A percentile compares a stretch with the other conserved stretches of the same genome.
These are phyloP conservation scores for Heliconius ismenius DNA, from an alignment of 2,888 invertebrate species.

Conservation along the genomic window DNA sequence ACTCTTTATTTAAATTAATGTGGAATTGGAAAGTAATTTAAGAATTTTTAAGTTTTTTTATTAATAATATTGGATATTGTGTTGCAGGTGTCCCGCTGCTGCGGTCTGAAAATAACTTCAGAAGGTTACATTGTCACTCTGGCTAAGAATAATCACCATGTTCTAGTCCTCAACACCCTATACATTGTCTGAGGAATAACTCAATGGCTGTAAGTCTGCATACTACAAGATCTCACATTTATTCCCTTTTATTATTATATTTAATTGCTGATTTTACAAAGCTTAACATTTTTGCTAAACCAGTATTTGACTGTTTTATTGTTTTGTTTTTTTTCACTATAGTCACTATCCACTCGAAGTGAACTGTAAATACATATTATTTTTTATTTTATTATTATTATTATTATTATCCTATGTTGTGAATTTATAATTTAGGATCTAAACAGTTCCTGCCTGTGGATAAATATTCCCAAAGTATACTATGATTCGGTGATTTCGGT, in stretches of 20 bases:
- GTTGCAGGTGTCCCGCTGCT: conserved; percentile 96
- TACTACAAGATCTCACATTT: conserved; percentile 82
- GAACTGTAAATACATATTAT: conserved; percentile 59
- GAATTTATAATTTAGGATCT: conserved; percentile 58
- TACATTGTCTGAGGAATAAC: conserved; percentile 91
- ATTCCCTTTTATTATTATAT: conserved; percentile 81
- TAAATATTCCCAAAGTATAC: conserved; percentile 73
- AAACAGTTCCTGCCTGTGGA: conserved; percentile 68
- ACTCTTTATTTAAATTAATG: neutral
- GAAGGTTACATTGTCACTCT: conserved; percentile 97
- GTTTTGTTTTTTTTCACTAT: conserved; percentile 74
- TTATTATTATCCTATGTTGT: conserved; percentile 56
- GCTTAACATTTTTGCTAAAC: conserved; percentile 81
- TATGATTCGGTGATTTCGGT: conserved; percentile 69
- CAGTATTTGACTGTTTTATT: conserved; percentile 81
- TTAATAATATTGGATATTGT: neutral
- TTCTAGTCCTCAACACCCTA: conserved; percentile 96
- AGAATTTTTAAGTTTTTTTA: neutral
- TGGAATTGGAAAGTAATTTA: neutral
- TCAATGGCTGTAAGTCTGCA: conserved; percentile 82
- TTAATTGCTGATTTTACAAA: conserved; percentile 81
- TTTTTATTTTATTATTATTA: conserved; percentile 49
- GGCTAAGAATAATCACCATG: conserved; percentile 99
- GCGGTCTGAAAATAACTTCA: conserved; percentile 97
- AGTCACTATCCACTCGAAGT: conserved; percentile 75